Evolutionary conservation across 2,797 vertebrate species (phyloP).

Genomic region (Hemibagrus guttatus): DNA sequence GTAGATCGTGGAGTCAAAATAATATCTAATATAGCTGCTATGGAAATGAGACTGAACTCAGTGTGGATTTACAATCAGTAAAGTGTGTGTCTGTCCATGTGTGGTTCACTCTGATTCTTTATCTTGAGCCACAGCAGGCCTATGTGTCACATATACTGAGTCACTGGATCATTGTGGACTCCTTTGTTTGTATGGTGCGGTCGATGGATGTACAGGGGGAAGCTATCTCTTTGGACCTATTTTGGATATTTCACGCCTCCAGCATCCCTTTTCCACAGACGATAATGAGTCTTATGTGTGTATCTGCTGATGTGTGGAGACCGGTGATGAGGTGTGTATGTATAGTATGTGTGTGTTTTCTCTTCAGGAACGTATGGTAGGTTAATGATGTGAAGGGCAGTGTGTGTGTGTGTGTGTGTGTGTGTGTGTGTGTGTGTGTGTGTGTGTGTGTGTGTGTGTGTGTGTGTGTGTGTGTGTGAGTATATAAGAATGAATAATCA

Average conservation of each 20-base stretch:
- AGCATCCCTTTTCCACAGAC: slow-evolving; percentile 55
- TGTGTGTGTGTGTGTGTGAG: neutral
- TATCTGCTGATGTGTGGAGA: slow-evolving; percentile 29
- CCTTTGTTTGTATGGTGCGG: slow-evolving; percentile 62
- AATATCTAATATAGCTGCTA: neutral
- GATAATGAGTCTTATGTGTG: slow-evolving; percentile 26
- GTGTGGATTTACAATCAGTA: neutral
- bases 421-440: neutral
- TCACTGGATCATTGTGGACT: slow-evolving; percentile 20
- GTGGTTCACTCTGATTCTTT: neutral
- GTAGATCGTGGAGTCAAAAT: neutral
- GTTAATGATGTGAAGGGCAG: slow-evolving; percentile 42
- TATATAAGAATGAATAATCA: slow-evolving; percentile 45
- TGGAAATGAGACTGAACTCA: neutral
- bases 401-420: slow-evolving; percentile 7
- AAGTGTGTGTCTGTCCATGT: neutral
- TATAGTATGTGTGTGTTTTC: slow-evolving; percentile 13
- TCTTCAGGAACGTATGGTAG: slow-evolving; percentile 25
- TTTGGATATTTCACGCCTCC: slow-evolving; percentile 66
- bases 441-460: neutral
- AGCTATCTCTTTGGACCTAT: slow-evolving; percentile 67
- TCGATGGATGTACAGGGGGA: slow-evolving; percentile 70
- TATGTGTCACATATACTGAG: slow-evolving; percentile 26
- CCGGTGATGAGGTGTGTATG: slow-evolving; percentile 36
- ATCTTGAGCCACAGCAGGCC: slow-evolving; percentile 35